phyloP scores from a whole-genome alignment of 2,888 invertebrate genomes.

The Eurois occulta region DNA sequence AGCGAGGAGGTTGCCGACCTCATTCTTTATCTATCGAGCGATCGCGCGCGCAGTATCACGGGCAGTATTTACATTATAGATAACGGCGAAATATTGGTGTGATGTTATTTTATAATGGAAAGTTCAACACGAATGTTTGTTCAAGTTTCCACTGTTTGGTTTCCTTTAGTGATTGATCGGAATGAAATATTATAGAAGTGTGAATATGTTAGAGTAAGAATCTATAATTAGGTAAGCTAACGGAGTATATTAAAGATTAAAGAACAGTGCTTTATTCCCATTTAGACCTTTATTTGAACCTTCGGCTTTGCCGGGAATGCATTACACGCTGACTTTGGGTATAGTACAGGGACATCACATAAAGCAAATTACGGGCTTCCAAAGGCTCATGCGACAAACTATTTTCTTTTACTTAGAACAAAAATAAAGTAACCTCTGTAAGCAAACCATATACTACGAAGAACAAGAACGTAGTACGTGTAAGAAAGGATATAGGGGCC shows the following conservation, averaged over 20 bases:
- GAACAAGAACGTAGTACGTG: conserved; percentile 79
- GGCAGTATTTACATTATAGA: conserved; percentile 91
- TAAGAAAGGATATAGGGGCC: conserved; percentile 77
- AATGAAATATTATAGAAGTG: background rate
- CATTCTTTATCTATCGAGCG: conserved; percentile 97
- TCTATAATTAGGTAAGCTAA: background rate
- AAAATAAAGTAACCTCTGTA: conserved; percentile 64
- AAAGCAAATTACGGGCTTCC: conserved; percentile 52
- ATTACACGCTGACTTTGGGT: conserved; percentile 29
- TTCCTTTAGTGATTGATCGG: conserved; percentile 3
- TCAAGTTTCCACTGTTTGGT: background rate
- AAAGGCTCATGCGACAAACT: conserved; percentile 58
- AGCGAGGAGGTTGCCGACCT: conserved; percentile 96
- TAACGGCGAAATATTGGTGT: conserved; percentile 85
- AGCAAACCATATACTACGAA: conserved; percentile 63
- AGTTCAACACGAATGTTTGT: conserved; percentile 37
- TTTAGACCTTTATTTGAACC: conserved; percentile 21
- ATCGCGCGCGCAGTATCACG: conserved; percentile 96
- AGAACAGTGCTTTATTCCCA: background rate
- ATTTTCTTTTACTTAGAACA: conserved; percentile 66
- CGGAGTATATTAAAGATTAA: background rate
- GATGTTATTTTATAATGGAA: conserved; percentile 56
- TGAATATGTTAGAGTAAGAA: background rate
- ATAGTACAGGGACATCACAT: conserved; percentile 33
- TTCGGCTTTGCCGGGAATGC: background rate